Evolutionary conservation across 2,797 vertebrate species (phyloP).

Genomic region (Amniataba percoides): DNA sequence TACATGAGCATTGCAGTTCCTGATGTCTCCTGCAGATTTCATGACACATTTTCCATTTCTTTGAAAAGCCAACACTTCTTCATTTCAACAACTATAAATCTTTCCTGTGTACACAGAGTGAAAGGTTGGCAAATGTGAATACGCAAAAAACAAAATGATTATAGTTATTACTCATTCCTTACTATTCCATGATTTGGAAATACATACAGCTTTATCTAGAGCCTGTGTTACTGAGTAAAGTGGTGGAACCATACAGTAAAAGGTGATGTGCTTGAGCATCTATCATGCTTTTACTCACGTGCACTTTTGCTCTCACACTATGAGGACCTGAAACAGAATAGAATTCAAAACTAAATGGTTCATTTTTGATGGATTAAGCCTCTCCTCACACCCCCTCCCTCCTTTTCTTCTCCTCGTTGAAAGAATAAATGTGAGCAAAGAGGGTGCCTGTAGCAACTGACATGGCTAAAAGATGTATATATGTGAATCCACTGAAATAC

Average conservation of each 20-base stretch:
- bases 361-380: slow-evolving; percentile 16
- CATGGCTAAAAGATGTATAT: neutral
- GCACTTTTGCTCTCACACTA: neutral
- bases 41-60: neutral
- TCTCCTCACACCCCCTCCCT: neutral
- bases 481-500: neutral
- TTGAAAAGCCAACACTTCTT: neutral
- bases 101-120: neutral
- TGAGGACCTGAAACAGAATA: neutral
- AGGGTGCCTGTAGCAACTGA: neutral
- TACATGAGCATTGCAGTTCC: neutral
- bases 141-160: neutral
- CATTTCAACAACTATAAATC: neutral
- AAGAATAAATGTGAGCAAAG: neutral
- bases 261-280: neutral
- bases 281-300: neutral
- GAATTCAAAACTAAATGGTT: slow-evolving; percentile 8
- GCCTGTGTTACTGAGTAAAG: neutral
- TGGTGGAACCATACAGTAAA: neutral
- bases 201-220: neutral
- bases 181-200: neutral
- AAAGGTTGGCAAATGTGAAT: neutral
- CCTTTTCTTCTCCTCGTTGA: neutral
- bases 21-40: neutral
- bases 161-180: neutral